A percentile compares a stretch with the other conserved stretches of the same genome.
Evolutionary conservation across 2,113 vertebrate genomes (phyloP).

Genomic region (Cryptomyrus ogoouensis): DNA sequence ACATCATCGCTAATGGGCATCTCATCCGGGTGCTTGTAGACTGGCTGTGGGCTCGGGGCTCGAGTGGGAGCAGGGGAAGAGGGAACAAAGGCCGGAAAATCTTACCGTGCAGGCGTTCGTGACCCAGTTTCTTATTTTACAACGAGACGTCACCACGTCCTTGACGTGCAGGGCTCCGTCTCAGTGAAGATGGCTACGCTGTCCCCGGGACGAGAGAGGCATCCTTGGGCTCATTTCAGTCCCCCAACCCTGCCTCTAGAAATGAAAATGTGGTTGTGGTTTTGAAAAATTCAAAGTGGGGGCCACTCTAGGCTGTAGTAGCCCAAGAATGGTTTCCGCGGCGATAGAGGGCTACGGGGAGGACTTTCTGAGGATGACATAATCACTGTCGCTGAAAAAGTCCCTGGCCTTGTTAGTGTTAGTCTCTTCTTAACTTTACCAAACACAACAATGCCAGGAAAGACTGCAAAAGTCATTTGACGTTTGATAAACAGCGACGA

Average conservation of each 20-base stretch:
- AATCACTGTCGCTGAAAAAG: neutral
- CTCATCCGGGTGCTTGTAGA: conserved; percentile 30
- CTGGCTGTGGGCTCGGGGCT: neutral
- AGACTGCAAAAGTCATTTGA: neutral
- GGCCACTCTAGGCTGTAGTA: neutral
- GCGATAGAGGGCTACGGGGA: neutral
- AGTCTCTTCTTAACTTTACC: neutral
- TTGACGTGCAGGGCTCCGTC: neutral
- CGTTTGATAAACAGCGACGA: neutral
- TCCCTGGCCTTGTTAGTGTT: neutral
- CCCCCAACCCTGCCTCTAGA: neutral
- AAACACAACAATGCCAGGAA: conserved; percentile 1
- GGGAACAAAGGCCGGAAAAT: neutral
- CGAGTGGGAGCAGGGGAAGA: conserved; percentile 12
- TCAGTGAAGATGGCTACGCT: conserved; percentile 17
- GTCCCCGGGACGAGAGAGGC: conserved; percentile 10
- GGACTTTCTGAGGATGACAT: neutral
- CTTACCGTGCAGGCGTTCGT: neutral
- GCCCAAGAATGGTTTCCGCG: neutral
- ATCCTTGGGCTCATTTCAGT: neutral
- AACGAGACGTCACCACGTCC: conserved; percentile 22
- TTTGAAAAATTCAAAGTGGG: neutral
- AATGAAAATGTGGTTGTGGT: neutral
- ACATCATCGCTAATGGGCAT: conserved; percentile 43
- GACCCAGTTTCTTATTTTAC: conserved; percentile 23